Evolutionary conservation across 1,140 invertebrate genomes (phyloP).

Genomic region (Trypoxylus dichotomus): DNA sequence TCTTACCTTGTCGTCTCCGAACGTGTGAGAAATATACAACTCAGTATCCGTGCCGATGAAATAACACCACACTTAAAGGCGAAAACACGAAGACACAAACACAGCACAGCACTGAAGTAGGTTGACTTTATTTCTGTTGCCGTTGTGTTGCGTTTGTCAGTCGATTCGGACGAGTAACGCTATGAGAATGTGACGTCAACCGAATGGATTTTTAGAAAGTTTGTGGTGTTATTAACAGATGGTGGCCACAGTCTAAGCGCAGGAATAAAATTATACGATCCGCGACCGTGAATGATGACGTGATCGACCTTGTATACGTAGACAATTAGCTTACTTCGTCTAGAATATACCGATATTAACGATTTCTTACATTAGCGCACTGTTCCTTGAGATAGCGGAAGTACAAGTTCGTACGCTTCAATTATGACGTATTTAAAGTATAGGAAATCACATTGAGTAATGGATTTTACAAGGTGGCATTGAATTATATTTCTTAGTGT

Average conservation of each 20-base stretch:
- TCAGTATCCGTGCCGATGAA: background rate
- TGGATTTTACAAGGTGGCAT: background rate
- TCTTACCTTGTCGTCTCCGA: background rate
- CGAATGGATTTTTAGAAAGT: conserved; percentile 17
- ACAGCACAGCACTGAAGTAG: conserved; percentile 1
- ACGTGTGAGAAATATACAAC: background rate
- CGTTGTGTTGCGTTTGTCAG: background rate
- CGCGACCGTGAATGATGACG: background rate
- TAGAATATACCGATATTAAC: background rate
- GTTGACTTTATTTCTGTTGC: conserved; percentile 9
- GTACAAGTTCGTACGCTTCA: background rate
- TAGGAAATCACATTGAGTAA: background rate
- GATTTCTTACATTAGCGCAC: background rate
- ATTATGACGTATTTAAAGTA: background rate
- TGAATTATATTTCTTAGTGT: too few species aligned
- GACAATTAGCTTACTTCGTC: background rate
- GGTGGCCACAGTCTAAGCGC: conserved; percentile 4
- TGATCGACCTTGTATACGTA: conserved; percentile 7
- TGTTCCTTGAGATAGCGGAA: background rate
- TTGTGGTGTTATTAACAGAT: background rate
- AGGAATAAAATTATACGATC: conserved; percentile 1
- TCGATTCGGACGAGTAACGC: background rate
- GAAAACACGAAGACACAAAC: background rate
- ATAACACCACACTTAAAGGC: background rate
- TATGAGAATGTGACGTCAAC: conserved; percentile 12